These are phyloP conservation scores for Acheta domesticus DNA, from an alignment of 2,888 invertebrate genomes.

Conservation along the genomic window DNA sequence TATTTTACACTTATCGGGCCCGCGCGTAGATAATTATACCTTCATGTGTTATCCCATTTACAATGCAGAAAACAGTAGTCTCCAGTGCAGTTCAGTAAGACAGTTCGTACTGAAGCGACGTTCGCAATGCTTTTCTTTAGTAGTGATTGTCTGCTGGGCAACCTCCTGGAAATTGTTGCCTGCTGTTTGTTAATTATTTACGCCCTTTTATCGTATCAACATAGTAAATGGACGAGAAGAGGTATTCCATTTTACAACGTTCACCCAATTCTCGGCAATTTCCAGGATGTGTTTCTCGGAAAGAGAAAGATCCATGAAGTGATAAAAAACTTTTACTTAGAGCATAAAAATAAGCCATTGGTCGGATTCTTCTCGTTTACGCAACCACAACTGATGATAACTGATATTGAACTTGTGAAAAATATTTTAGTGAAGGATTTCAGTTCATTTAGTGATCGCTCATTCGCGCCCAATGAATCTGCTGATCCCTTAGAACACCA, in stretches of 20 bases:
- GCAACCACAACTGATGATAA: slow-evolving; percentile 37
- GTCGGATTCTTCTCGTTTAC: background rate
- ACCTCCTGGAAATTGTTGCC: too few relatives aligned
- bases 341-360: background rate
- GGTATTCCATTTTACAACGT: background rate
- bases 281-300: background rate
- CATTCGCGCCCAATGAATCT: slow-evolving; percentile 20
- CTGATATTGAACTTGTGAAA: slow-evolving; percentile 26
- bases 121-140: too few relatives aligned
- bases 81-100: too few relatives aligned
- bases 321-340: background rate
- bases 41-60: too few relatives aligned
- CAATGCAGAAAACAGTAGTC: too few relatives aligned
- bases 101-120: too few relatives aligned
- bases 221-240: background rate
- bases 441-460: slow-evolving; percentile 31
- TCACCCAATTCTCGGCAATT: background rate
- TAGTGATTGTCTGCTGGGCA: too few relatives aligned
- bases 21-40: too few relatives aligned
- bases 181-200: too few relatives aligned
- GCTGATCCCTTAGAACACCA: slow-evolving; percentile 47
- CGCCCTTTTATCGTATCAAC: too few relatives aligned
- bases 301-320: background rate
- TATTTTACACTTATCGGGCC: too few relatives aligned
- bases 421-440: slow-evolving; percentile 29